These are phyloP conservation scores for Agapostemon virescens DNA, from an alignment of 2,888 invertebrate genomes.

Conservation along the genomic window DNA sequence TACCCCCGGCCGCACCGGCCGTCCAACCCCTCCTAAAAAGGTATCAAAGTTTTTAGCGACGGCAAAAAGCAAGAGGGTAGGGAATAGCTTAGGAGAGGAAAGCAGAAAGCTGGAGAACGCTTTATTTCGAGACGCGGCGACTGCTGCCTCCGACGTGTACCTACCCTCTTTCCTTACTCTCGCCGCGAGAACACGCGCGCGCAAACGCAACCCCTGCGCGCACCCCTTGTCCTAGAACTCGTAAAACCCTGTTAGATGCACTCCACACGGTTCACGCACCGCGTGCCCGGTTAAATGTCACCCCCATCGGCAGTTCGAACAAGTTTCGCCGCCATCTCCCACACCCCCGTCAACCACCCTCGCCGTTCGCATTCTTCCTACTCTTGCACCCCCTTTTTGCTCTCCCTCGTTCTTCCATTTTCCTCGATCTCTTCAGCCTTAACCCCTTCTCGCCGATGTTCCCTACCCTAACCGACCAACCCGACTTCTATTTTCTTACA, in stretches of 20 bases:
- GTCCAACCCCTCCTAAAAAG: conserved; percentile 52
- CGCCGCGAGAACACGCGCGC: neutral
- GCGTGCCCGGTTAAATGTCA: conserved; percentile 49
- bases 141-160: conserved; percentile 21
- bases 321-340: conserved; percentile 19
- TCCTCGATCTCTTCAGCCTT: neutral
- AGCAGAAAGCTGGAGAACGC: conserved; percentile 1
- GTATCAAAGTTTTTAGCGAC: conserved; percentile 70
- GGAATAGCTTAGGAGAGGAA: conserved; percentile 29
- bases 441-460: conserved; percentile 16
- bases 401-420: neutral
- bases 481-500: conserved; percentile 8
- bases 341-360: neutral
- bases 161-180: conserved; percentile 6
- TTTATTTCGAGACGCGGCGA: conserved; percentile 28
- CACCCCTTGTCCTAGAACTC: conserved; percentile 1
- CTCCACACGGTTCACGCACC: conserved; percentile 11
- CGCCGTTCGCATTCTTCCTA: neutral
- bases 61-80: conserved; percentile 12
- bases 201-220: neutral
- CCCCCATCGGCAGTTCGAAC: conserved; percentile 38
- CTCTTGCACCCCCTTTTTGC: neutral
- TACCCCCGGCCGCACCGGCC: neutral
- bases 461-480: neutral
- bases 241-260: conserved; percentile 42